Conservation (phyloP, 2,888 invertebrate genomes). For the Synergus laeviventris region DNA sequence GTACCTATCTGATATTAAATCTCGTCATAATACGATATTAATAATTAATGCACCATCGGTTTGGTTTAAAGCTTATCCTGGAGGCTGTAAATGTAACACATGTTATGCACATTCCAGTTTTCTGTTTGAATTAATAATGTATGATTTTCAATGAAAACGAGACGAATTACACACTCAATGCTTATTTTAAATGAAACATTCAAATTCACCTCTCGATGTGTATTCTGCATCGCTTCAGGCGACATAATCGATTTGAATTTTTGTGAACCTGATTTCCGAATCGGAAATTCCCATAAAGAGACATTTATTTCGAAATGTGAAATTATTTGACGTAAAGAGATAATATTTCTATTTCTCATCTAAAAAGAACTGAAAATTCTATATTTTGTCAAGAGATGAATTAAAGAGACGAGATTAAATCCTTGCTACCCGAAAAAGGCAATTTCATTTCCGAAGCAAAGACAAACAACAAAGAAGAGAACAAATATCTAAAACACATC, state of each 20-base stretch:
- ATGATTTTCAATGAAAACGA: constrained; percentile 8
- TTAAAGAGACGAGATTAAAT: not conserved
- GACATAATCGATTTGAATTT: not conserved
- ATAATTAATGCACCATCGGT: not conserved
- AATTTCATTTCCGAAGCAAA: not conserved
- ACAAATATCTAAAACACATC: not conserved
- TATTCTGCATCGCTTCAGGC: constrained; percentile 1
- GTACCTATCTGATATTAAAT: not conserved
- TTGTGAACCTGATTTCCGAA: not conserved
- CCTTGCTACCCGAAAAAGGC: not conserved
- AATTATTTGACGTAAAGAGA: not conserved
- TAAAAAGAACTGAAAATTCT: not conserved
- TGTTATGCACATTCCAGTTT: constrained; percentile 5
- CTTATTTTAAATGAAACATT: constrained; percentile 7
- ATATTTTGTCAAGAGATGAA: not conserved
- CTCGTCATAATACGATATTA: not conserved
- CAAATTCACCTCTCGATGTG: constrained; percentile 10
- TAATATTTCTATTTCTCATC: not conserved
- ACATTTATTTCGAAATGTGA: not conserved
- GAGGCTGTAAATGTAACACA: not conserved
- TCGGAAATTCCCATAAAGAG: not conserved
- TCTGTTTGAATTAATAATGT: not conserved
- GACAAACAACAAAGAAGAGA: not conserved
- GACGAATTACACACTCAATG: constrained; percentile 4
- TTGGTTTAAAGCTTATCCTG: not conserved